Base-by-base conservation (phyloP, 2,888 invertebrate species). In the Phengaris alcon region DNA sequence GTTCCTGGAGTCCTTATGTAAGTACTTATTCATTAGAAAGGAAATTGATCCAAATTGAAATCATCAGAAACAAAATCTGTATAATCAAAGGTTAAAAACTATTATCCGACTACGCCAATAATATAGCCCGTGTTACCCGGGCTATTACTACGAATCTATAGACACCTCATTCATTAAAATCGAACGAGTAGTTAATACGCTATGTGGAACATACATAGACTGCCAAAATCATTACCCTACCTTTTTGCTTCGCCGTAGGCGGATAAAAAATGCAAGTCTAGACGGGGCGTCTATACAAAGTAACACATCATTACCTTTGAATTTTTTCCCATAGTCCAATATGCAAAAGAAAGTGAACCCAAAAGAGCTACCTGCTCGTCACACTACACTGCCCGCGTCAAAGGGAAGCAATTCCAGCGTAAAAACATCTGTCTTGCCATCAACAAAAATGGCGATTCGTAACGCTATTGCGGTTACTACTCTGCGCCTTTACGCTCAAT, bases 351-450 rank as follows among this genome's bases (percentile, higher is more conserved):
- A 54, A 75, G 77, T 72, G 73, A 75, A 72, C 51, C 69, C 51
- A 48, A 74, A 54, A 57, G 70, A 74, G 76, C 70, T 77, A 78
- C 77, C 80, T 77, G 82, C 81, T 82, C 79, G 87, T 87, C 84
- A 85, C 84, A 84, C 82, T 79, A 77, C 74, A 81, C 77, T 81
- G 82, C 78, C 79, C 79, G 75, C 81, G 79, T 81, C 83, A 83
- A 86, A 87, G 84, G 83, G 82, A 84, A 85, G 79, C 81, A 83
- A 80, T 77, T 83, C 80, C 79, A 83, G 83, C 84, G 79, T 80
- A 75, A 64, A 64, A 64, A 78, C 80, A 84, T 81, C 81, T 78
- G 80, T 81, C 82, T 78, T 79, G 74, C 79, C 77, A 79, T 76
- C 81, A 82, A 75, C 77, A 77, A 78, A 77, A 78, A 80, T 79